Conservation (phyloP, 1,140 invertebrate species). For the Macrobrachium rosenbergii region DNA sequence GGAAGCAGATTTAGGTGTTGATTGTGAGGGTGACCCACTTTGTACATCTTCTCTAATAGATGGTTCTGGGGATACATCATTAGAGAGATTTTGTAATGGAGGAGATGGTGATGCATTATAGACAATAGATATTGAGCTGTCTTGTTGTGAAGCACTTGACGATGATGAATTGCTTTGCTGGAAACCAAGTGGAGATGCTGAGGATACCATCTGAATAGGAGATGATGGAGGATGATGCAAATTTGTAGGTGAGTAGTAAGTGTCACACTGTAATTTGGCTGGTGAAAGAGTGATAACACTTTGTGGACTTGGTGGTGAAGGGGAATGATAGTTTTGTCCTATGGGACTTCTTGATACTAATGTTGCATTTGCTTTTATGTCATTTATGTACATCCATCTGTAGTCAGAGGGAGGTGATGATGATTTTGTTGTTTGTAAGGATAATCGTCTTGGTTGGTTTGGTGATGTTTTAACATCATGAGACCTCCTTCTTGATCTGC, state of each 20-base stretch:
- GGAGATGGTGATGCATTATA: slow-evolving; percentile 47
- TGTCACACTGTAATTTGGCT: slow-evolving; percentile 52
- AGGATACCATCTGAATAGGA: not conserved
- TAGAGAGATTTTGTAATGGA: slow-evolving; percentile 44
- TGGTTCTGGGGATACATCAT: slow-evolving; percentile 40
- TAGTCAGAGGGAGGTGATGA: slow-evolving; percentile 47
- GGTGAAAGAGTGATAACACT: slow-evolving; percentile 43
- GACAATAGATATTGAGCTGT: slow-evolving; percentile 33
- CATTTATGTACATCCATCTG: slow-evolving; percentile 52
- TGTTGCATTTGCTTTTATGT: slow-evolving; percentile 32
- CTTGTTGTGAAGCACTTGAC: slow-evolving; percentile 25
- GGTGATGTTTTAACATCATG: not conserved
- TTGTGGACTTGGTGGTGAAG: slow-evolving; percentile 12
- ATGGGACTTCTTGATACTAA: slow-evolving; percentile 34
- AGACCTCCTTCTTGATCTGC: no score
- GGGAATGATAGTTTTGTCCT: slow-evolving; percentile 35
- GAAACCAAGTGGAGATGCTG: slow-evolving; percentile 1
- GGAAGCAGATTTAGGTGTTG: not conserved
- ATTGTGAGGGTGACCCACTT: slow-evolving; percentile 31
- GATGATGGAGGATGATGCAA: slow-evolving; percentile 25
- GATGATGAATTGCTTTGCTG: slow-evolving; percentile 2
- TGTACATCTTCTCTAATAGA: slow-evolving; percentile 42
- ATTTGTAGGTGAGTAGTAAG: slow-evolving; percentile 16
- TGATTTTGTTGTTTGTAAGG: slow-evolving; percentile 15
- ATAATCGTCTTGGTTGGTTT: not conserved